phyloP scores from a whole-genome alignment of 2,888 invertebrate genomes.

The Tortricodes alternella region DNA sequence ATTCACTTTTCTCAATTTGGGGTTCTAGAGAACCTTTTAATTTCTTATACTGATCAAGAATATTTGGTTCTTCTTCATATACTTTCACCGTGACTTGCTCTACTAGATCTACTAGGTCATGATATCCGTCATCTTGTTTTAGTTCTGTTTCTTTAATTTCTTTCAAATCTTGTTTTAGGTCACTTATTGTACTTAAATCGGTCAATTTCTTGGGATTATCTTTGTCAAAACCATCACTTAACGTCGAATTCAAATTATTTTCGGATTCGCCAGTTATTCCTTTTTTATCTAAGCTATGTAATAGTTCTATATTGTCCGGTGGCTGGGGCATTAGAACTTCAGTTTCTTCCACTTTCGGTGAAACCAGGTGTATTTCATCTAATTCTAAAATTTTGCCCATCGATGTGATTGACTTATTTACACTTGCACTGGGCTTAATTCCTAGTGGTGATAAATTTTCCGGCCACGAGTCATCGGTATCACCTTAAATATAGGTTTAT shows the following conservation, averaged over 20 bases:
- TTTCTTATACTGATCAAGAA: neutral
- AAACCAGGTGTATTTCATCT: slow-evolving; percentile 46
- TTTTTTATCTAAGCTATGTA: neutral
- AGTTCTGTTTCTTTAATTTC: neutral
- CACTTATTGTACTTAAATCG: neutral
- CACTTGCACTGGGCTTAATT: slow-evolving; percentile 54
- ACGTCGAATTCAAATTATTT: too few species aligned
- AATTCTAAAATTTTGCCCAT: slow-evolving; percentile 60
- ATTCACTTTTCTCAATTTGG: too few species aligned
- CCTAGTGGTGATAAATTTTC: slow-evolving; percentile 40
- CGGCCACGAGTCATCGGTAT: slow-evolving; percentile 70
- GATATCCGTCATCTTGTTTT: neutral
- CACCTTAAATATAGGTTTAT: slow-evolving; percentile 43
- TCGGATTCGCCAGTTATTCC: too few species aligned
- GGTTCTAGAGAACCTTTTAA: too few species aligned
- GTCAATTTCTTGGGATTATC: neutral
- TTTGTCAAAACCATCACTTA: neutral
- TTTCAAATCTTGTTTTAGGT: neutral
- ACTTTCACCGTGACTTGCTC: neutral
- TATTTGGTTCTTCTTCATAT: neutral
- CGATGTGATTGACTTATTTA: slow-evolving; percentile 62
- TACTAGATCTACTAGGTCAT: neutral
- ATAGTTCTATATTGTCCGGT: neutral
- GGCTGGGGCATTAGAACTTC: neutral
- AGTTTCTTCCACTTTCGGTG: neutral